phyloP scores from a whole-genome alignment of 2,113 vertebrate genomes.

The Oncorhynchus masou region DNA sequence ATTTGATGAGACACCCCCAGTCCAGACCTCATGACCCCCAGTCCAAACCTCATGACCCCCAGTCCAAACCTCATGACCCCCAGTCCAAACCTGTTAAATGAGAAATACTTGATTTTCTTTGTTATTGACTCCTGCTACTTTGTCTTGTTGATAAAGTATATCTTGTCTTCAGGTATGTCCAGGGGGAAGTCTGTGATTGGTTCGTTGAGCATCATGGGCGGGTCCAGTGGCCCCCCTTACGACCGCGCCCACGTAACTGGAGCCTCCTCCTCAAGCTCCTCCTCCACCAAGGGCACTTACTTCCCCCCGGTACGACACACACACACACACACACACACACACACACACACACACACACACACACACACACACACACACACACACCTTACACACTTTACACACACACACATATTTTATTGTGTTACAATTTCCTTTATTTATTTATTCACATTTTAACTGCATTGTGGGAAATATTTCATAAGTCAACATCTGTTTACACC shows the following conservation, averaged over 20 bases:
- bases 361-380: not conserved
- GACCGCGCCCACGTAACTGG: slow-evolving; percentile 96
- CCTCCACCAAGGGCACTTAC: slow-evolving; percentile 95
- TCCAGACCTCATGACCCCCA: no score
- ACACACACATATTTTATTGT: not conserved
- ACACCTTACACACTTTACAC: not conserved
- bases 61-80: no score
- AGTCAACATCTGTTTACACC: no score
- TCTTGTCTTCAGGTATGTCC: slow-evolving; percentile 84
- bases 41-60: no score
- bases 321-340: not conserved
- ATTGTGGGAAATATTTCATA: no score
- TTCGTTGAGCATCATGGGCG: slow-evolving; percentile 96
- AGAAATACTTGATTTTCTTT: no score
- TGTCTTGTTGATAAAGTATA: no score
- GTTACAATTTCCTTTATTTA: no score
- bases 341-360: not conserved
- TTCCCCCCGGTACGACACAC: slow-evolving; percentile 87
- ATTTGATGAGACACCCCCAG: no score
- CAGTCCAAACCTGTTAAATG: no score
- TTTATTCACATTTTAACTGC: no score
- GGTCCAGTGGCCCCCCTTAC: slow-evolving; percentile 93
- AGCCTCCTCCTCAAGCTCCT: slow-evolving; percentile 92
- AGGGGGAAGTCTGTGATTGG: slow-evolving; percentile 96
- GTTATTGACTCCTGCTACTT: no score